Evolutionary conservation across 2,797 vertebrate genomes (phyloP), one percentile per base, ranked within the genome.

Genomic region (Hylomyscus alleni): DNA sequence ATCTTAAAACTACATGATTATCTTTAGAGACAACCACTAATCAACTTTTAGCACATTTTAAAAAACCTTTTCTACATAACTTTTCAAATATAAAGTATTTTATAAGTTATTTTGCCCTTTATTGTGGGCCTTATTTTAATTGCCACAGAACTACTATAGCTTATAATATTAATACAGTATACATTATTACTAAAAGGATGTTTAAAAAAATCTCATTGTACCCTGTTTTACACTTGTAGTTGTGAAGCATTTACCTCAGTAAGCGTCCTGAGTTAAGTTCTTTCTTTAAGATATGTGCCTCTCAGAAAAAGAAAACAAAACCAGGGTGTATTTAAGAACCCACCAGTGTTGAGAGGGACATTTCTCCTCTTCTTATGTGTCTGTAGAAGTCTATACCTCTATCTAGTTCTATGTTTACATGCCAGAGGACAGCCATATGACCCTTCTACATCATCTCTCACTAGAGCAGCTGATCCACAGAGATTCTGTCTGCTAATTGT

Each of bases 31-130:
- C 76, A 73, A 82, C 67, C n/a, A 56, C 20, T 65, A 73, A 92
- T 86, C n/a, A 56, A 3, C 31, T 89, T 95, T 90, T 81, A 7
- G 47, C 72, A 75, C 10, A 81, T n/a, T 47, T 73, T 7, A 0
- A 9, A 47, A 0, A 9, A 47, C 56, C 9, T 67, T 93, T 29
- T 47, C 20, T n/a, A 54, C 69, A 44, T 47, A 11, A 6, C 60
- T 34, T 77, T 93, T 75, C 50, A 91, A 89, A 83, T 76, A 76
- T 24, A 47, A 67, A 92, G 52, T 37, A 52, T n/a, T 84, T 15
- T 40, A 40, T 3, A 54, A 44, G 34, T 19, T 44, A 69, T n/a
- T 87, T 88, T 34, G 89, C 15, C 3, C 60, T 76, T 85, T 65
- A 84, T 72, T 81, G 11, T 65, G 3, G 91, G 37, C 4, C 14